Base-by-base conservation (phyloP, 2,888 invertebrate genomes). In the Acrocyrtus sp. region DNA sequence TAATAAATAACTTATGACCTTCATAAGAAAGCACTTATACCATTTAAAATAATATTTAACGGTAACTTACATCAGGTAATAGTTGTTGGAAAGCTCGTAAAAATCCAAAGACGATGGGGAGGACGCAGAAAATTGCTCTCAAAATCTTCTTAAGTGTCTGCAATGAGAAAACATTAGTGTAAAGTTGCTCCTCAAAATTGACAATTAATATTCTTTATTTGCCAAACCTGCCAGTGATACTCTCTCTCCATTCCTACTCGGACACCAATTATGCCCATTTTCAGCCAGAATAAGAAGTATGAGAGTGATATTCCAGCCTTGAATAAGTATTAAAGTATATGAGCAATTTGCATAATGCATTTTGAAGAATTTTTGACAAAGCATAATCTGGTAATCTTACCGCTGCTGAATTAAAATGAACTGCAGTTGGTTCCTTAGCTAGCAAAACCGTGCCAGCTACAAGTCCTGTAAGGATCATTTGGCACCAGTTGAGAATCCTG, bases 81-180 rank as follows among this genome's bases (percentile, higher is more conserved):
- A 60, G 51, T 58, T 67, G 67, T 3, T 22, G 8, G 19, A 67
- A 67, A 8, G 67, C 58, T 19, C 19, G 50, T 45, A 43, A 12
- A 27, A 60, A 60, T n/a, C 60, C 58, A 15, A 67, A 17, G 5
- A 60, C 60, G 5, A 67, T 21, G 6, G 53, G 58, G 1, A 24
- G 4, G 4, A 26, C 39, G 21, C 67, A 58, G 10, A 51, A 3
- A 15, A 67, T 8, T 10, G 67, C 58, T 24, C 22, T 6, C 22
- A 60, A 6, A 24, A 67, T 67, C 24, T 58, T 58, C 51, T 60
- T 50, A n/a, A 67, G 39, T n/a, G 67, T 58, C 67, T 66, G 41
- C 22, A 3, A 21, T 21, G 19, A 50, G 22, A 21, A 24, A 29
- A 39, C 10, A 27, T n/a, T n/a, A n/a, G n/a, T n/a, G n/a, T n/a